A percentile compares a stretch with the other conserved stretches of the same genome.
Conservation (phyloP, 2,888 invertebrate species). For the Vanessa cardui region DNA sequence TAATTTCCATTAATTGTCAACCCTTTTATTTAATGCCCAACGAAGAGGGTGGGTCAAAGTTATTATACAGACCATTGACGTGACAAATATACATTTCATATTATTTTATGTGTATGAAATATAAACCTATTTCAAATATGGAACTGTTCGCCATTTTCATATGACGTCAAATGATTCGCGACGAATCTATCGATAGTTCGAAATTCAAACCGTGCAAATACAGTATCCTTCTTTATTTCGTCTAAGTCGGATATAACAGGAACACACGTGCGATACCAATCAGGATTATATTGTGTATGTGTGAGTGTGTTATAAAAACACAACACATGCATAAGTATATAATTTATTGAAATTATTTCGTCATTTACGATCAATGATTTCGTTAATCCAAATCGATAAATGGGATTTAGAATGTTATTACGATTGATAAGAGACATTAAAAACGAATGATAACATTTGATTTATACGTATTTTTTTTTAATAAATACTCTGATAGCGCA, state of each 20-base stretch:
- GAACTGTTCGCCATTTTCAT: too few relatives aligned
- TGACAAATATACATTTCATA: too few relatives aligned
- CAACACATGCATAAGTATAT: constrained; percentile 37
- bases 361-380: constrained; percentile 66
- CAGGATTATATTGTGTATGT: background rate
- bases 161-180: too few relatives aligned
- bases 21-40: too few relatives aligned
- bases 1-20: too few relatives aligned
- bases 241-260: background rate
- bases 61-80: too few relatives aligned
- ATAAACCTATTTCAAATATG: background rate
- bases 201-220: too few relatives aligned
- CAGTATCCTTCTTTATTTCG: too few relatives aligned
- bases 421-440: constrained; percentile 69
- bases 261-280: background rate
- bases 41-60: too few relatives aligned
- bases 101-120: too few relatives aligned
- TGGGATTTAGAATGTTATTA: constrained; percentile 66
- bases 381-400: constrained; percentile 66
- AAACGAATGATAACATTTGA: constrained; percentile 78
- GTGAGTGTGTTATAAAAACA: constrained; percentile 13
- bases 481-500: constrained; percentile 30
- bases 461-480: constrained; percentile 60
- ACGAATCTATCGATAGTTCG: too few relatives aligned
- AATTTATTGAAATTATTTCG: constrained; percentile 36